Conservation (phyloP, 2,888 invertebrate species). For the Strigamia transsilvanica region DNA sequence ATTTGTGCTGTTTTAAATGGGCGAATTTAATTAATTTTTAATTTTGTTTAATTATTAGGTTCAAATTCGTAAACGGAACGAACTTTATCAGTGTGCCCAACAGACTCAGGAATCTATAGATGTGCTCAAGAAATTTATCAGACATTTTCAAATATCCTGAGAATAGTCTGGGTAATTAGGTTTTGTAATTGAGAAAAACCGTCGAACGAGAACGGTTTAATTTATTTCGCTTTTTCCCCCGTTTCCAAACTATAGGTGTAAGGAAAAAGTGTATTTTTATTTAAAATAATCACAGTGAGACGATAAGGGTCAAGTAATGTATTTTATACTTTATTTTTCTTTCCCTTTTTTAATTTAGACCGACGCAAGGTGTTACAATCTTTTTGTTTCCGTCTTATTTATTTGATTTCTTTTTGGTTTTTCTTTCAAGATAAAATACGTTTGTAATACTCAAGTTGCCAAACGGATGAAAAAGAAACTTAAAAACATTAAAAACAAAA, state of each 20-base stretch:
- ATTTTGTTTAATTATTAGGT: conserved; percentile 18
- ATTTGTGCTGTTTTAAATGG: not conserved
- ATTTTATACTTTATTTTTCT: not conserved
- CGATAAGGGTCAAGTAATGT: not conserved
- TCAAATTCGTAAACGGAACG: conserved; percentile 48
- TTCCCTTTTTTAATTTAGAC: not conserved
- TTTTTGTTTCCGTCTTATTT: not conserved
- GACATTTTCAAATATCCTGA: conserved; percentile 54
- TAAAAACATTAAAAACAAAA: too few species aligned
- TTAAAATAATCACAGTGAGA: not conserved
- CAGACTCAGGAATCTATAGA: conserved; percentile 54
- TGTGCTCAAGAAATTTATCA: conserved; percentile 53
- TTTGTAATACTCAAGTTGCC: conserved; percentile 8
- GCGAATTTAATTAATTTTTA: not conserved
- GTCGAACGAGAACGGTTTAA: not conserved
- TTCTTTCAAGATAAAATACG: not conserved
- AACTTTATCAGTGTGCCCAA: conserved; percentile 34
- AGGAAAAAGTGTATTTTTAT: not conserved
- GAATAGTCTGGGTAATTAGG: conserved; percentile 15
- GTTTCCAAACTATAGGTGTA: not conserved
- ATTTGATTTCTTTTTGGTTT: not conserved
- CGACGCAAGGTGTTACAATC: not conserved
- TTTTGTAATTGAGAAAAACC: conserved; percentile 23
- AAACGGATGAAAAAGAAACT: not conserved
- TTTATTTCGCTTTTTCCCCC: conserved; percentile 2